Evolutionary conservation across 2,797 vertebrate species (phyloP).

Genomic region (Rhynchotus rufescens): DNA sequence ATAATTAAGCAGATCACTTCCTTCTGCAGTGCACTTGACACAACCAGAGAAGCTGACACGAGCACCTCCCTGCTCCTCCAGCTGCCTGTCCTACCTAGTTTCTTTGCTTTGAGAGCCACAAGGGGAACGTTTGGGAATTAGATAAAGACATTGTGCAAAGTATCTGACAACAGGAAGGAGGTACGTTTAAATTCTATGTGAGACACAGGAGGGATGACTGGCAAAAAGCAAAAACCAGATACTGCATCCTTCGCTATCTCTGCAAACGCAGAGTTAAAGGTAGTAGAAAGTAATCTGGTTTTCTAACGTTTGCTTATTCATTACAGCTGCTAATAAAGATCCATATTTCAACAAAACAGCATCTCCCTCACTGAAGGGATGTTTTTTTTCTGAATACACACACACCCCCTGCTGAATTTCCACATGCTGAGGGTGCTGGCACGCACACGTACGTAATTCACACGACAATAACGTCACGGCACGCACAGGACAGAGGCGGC

Average conservation of each 20-base stretch:
- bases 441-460: neutral
- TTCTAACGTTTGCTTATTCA: neutral
- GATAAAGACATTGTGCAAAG: constrained; percentile 54
- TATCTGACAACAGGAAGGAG: neutral
- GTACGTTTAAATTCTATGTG: constrained; percentile 22
- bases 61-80: constrained; percentile 11
- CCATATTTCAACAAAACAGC: constrained; percentile 23
- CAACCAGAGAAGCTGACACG: constrained; percentile 54
- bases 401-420: neutral
- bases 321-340: neutral
- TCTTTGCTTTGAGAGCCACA: constrained; percentile 20
- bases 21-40: constrained; percentile 50
- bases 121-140: neutral
- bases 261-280: neutral
- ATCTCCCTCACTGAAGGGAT: neutral
- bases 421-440: neutral
- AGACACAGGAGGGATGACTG: neutral
- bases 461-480: too few species aligned
- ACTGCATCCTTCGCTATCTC: neutral
- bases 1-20: constrained; percentile 60
- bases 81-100: constrained; percentile 41
- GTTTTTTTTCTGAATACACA: neutral
- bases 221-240: neutral
- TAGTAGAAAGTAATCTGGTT: neutral
- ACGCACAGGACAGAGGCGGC: neutral